Percentiles rank a stretch among this genome's conserved stretches.
Conservation (phyloP, 2,888 invertebrate species). For the Amorpha juglandis region DNA sequence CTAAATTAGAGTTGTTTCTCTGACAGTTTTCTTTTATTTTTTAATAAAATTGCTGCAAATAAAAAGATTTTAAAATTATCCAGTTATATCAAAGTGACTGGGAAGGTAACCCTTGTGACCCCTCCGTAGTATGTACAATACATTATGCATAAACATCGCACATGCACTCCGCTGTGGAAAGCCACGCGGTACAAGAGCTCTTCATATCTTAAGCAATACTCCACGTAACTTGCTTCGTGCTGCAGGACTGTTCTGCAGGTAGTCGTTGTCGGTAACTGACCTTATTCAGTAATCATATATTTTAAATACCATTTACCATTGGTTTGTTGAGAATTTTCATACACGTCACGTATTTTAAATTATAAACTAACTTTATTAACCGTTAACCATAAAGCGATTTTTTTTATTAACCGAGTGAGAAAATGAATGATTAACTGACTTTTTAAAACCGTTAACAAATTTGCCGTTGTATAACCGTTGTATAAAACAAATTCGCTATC, state of each 20-base stretch:
- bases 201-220: slow-evolving; percentile 51
- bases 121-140: slow-evolving; percentile 32
- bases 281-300: slow-evolving; percentile 27
- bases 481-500: too few relatives aligned
- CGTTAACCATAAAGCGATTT: too few relatives aligned
- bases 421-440: too few relatives aligned
- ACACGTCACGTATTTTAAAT: too few relatives aligned
- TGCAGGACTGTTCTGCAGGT: slow-evolving; percentile 28
- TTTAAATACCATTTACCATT: background rate
- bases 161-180: slow-evolving; percentile 45
- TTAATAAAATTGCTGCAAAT: too few relatives aligned
- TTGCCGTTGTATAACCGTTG: too few relatives aligned
- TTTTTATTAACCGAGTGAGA: too few relatives aligned
- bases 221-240: slow-evolving; percentile 37
- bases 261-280: slow-evolving; percentile 34
- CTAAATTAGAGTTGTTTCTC: too few relatives aligned
- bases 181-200: slow-evolving; percentile 49
- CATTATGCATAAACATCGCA: slow-evolving; percentile 58
- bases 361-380: too few relatives aligned
- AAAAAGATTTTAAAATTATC: background rate
- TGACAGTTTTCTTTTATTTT: too few relatives aligned
- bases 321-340: too few relatives aligned
- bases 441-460: too few relatives aligned
- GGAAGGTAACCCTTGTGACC: slow-evolving; percentile 16
- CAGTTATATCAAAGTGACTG: background rate